Evolutionary conservation across 2,888 invertebrate genomes (phyloP), one percentile per base, ranked within the genome.

Genomic region (Apodemia duryi): DNA sequence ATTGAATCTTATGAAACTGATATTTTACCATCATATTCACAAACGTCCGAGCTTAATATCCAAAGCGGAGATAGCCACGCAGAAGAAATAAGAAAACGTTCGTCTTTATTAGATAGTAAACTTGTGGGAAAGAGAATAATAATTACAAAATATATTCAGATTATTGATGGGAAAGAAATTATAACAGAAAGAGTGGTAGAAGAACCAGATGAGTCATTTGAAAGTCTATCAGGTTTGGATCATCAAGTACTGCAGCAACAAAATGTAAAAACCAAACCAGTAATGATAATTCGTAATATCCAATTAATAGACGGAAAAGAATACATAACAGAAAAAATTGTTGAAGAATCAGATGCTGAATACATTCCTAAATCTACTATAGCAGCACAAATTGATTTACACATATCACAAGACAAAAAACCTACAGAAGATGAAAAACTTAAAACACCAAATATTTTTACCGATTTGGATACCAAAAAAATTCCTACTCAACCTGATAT

Each of bases 181-280:
- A 92, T 95, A 0, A 94, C 94, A 1, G 97, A 97, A 84, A 97
- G 97, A 86, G 89, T 97, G 0, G 93, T 97, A 63, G 97, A 97
- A 77, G 97, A 97, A 82, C 97, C 64, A 13, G 64, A 65, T 13
- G 29, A 21, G 28, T 57, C 32, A 13, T 49, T 52, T 35, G 64
- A 65, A 65, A 61, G 38, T 28, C 9, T 61, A n/a, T 80, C 83
- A 68, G 79, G 82, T n/a, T 76, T 82, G 0, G 84, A 82, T 49
- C 71, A 85, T 0, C 81, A 78, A 46, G 78, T 85, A 29, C 11
- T 49, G 2, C 46, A 73, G 68, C 81, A 83, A 62, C 79, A 82
- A 74, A 85, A 84, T 3, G 67, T 82, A 0, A 85, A 77, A 72
- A 85, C 85, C 1, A 87, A 84, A 76, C 82, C 81, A 7, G 73